Conservation (phyloP, 2,888 invertebrate species). For the Scaptodrosophila latifasciaeformis region DNA sequence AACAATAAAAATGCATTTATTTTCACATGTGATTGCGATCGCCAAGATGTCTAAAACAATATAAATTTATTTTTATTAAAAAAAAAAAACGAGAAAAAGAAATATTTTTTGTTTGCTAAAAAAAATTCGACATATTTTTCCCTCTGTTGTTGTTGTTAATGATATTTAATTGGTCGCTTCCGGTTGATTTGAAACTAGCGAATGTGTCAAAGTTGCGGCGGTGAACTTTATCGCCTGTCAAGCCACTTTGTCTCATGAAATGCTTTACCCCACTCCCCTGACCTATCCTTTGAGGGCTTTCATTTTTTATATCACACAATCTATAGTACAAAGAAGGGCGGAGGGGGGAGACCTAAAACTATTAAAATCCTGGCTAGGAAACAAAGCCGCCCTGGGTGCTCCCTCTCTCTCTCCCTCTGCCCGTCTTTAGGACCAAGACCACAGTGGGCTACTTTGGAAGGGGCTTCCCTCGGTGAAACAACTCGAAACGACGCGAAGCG, state of each 20-base stretch:
- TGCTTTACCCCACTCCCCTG: slow-evolving; percentile 32
- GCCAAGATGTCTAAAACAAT: slow-evolving; percentile 4
- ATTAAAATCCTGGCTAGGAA: slow-evolving; percentile 8
- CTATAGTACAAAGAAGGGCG: not conserved
- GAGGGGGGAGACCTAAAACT: not conserved
- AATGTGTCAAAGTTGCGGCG: not conserved
- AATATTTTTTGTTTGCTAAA: too few relatives aligned
- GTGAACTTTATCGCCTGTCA: slow-evolving; percentile 42
- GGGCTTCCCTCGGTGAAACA: too few relatives aligned
- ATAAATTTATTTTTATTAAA: slow-evolving; percentile 23
- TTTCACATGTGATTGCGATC: slow-evolving; percentile 59
- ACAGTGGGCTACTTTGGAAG: too few relatives aligned
- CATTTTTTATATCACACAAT: too few relatives aligned
- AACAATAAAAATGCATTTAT: slow-evolving; percentile 49
- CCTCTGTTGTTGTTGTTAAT: slow-evolving; percentile 28
- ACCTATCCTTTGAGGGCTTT: slow-evolving; percentile 31
- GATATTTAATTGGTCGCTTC: slow-evolving; percentile 52
- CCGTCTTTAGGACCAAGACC: too few relatives aligned
- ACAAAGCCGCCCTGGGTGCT: slow-evolving; percentile 25
- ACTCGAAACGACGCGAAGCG: slow-evolving; percentile 4
- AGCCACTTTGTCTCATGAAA: slow-evolving; percentile 67
- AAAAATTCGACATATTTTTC: too few relatives aligned
- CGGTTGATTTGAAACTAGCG: slow-evolving; percentile 6
- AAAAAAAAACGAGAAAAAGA: too few relatives aligned
- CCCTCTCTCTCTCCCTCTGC: too few relatives aligned